Conservation (phyloP, 1,140 invertebrate genomes). For the Tetraneura akinire region DNA sequence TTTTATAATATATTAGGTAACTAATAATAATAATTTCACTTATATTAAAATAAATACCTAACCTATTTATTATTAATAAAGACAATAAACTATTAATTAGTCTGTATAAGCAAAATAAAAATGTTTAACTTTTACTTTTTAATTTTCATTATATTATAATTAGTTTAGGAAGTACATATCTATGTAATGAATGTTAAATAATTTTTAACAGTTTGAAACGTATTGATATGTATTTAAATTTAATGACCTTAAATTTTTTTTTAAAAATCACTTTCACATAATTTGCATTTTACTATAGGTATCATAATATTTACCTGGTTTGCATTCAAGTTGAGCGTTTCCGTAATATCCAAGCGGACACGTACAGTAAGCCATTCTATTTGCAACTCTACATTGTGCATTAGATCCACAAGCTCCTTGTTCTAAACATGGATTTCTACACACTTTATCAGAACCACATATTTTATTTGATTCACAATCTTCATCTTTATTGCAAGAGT, state of each 20-base stretch:
- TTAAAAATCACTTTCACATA: neutral
- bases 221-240: too few species aligned
- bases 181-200: too few species aligned
- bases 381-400: constrained; percentile 80
- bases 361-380: constrained; percentile 75
- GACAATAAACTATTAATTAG: too few species aligned
- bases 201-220: too few species aligned
- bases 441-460: constrained; percentile 72
- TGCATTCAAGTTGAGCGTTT: constrained; percentile 78
- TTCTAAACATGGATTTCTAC: constrained; percentile 80
- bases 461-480: constrained; percentile 79
- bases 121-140: constrained; percentile 9
- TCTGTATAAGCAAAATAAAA: neutral
- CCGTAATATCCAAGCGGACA: constrained; percentile 84
- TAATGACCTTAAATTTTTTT: neutral
- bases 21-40: too few species aligned
- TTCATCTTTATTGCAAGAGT: constrained; percentile 74
- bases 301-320: constrained; percentile 60
- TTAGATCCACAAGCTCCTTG: constrained; percentile 77
- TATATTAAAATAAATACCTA: too few species aligned
- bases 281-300: neutral
- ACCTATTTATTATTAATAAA: too few species aligned
- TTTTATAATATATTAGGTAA: too few species aligned
- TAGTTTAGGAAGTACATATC: too few species aligned
- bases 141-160: neutral